Percentiles rank a stretch among this genome's conserved stretches.
These are phyloP conservation scores for Turnix velox DNA, from an alignment of 2,113 vertebrate genomes.

Conservation along the genomic window DNA sequence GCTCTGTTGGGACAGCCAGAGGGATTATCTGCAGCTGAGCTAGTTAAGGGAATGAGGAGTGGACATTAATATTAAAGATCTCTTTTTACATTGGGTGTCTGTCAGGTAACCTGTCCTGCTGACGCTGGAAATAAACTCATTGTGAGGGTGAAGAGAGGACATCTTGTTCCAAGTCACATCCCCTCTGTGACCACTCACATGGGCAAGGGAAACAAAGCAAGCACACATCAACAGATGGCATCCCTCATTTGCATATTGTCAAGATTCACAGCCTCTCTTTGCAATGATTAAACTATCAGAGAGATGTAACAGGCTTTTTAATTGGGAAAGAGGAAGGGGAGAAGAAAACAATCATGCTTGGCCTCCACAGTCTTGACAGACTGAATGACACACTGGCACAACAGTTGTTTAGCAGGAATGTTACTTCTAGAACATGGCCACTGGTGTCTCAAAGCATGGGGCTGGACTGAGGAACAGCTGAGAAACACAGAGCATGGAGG, in stretches of 20 bases:
- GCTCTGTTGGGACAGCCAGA: not conserved
- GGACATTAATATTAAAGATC: not conserved
- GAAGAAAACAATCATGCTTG: not conserved
- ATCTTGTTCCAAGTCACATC: not conserved
- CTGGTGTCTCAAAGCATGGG: not conserved
- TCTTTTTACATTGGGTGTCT: not conserved
- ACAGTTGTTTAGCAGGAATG: not conserved
- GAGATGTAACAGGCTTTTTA: not conserved
- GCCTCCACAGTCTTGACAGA: not conserved
- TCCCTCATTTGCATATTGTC: not conserved
- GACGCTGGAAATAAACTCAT: not conserved
- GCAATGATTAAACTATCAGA: constrained; percentile 22
- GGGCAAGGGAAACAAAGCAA: not conserved
- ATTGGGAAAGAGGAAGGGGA: not conserved
- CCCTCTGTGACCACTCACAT: not conserved
- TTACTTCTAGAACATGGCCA: not conserved
- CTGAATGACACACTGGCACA: not conserved
- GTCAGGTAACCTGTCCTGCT: not conserved
- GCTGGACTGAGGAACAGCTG: fast-evolving
- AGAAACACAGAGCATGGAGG: not conserved
- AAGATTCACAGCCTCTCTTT: not conserved
- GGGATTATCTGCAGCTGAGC: not conserved
- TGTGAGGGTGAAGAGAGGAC: not conserved
- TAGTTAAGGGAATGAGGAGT: not conserved
- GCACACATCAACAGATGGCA: not conserved